Evolutionary conservation across 35 echinoderm and acorn worm genomes (phyloP), one percentile per base, ranked within the genome.

Genomic region (Apostichopus californicus): DNA sequence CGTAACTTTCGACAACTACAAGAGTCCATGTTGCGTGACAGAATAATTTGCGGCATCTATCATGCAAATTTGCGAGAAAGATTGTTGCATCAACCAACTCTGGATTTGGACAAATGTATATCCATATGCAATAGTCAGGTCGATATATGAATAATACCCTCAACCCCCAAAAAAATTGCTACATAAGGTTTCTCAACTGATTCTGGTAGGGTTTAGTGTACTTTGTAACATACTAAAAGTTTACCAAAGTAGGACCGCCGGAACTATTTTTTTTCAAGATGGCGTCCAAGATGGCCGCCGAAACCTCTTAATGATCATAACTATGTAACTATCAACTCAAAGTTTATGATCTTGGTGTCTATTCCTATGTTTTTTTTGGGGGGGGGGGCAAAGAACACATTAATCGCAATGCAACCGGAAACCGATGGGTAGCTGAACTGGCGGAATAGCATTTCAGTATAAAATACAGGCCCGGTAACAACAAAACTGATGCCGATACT

Each of bases 401-500:
- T n/a, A n/a, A n/a, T n/a, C n/a, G n/a, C n/a, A 96, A 96, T 72
- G 92, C 92, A 17, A 96, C 89, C 5, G 92, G 95, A 10, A 75
- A 96, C 52, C 79, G 92, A 6, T 94, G 95, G 95, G 89, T 94
- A 55, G 89, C 54, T 1, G 92, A 96, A 88, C 71, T 96, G 17
- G 92, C 80, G 1, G 95, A 96, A 56, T 96, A 81, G 58, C 79
- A 96, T 57, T 96, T 94, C 25, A 75, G 75, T 15, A 96, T 96
- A 5, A 75, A 80, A 55, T 96, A 96, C 64, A 77, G 92, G 17
- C 92, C 87, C 75, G 92, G 95, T 0, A 79, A 87, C 12, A 55
- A 55, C 7, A 94, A 94, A 54, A 61, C 23, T 28, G 95, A 91
- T 88, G 95, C 92, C 0, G 95, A 94, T 91, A 72, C 89, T 9